Percentiles rank a stretch among this genome's conserved stretches.
These are phyloP conservation scores for Apotomis capreana DNA, from an alignment of 2,888 invertebrate species.

Conservation along the genomic window DNA sequence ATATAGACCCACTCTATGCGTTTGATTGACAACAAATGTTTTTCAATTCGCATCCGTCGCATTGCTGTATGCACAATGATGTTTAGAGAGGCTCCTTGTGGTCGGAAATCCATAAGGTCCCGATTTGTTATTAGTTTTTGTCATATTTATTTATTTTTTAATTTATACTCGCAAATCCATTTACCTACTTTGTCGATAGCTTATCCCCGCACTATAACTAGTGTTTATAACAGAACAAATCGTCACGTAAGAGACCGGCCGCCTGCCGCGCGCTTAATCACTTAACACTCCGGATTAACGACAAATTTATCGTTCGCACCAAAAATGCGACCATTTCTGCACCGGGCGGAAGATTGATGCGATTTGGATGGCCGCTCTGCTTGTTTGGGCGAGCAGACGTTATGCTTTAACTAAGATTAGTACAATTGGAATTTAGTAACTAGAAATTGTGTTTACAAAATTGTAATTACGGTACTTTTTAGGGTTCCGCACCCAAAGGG, in stretches of 20 bases:
- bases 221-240: conserved; percentile 75
- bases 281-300: conserved; percentile 81
- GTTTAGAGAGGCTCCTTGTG: no score
- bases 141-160: not conserved
- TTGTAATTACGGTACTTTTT: no score
- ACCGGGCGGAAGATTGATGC: conserved; percentile 21
- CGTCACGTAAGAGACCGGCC: conserved; percentile 75
- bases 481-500: no score
- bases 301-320: conserved; percentile 67
- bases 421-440: no score
- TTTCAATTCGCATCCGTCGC: no score
- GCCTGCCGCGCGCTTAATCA: conserved; percentile 80
- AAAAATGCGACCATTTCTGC: conserved; percentile 23
- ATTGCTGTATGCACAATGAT: no score
- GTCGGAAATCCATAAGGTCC: no score
- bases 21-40: no score
- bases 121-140: no score
- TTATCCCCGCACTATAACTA: conserved; percentile 48
- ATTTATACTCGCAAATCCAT: not conserved
- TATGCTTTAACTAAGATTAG: not conserved
- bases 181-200: conserved; percentile 45
- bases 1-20: no score
- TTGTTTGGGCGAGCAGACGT: not conserved
- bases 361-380: conserved; percentile 13
- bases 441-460: no score